phyloP scores from a whole-genome alignment of 1,140 invertebrate genomes.

The Temnothorax nylanderi region DNA sequence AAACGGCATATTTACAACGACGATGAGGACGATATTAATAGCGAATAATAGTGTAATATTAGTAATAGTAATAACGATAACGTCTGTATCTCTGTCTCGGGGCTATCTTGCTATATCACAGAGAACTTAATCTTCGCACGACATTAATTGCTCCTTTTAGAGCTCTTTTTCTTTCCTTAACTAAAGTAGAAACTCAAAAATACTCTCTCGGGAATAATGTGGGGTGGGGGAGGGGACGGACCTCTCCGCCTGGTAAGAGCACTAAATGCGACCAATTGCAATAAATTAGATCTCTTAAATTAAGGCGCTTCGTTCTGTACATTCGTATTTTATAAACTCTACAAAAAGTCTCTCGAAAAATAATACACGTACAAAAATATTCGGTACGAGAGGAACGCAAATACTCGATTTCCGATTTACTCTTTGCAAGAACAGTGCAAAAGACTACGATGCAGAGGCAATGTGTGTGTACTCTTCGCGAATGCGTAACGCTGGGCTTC shows the following conservation, averaged over 20 bases:
- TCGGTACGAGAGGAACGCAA: conserved; percentile 77
- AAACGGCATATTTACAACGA: too few relatives aligned
- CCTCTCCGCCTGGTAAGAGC: conserved; percentile 60
- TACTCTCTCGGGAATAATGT: neutral
- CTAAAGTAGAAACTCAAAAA: conserved; percentile 51
- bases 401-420: conserved; percentile 70
- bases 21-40: conserved; percentile 71
- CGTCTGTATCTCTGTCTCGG: conserved; percentile 78
- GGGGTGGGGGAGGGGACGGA: neutral
- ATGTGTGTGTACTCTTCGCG: neutral
- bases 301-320: conserved; percentile 77
- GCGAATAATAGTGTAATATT: conserved; percentile 60
- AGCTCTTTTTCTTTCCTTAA: conserved; percentile 6
- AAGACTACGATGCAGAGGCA: conserved; percentile 64
- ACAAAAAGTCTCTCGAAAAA: conserved; percentile 79
- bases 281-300: conserved; percentile 81
- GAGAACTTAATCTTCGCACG: conserved; percentile 76
- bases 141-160: conserved; percentile 19
- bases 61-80: conserved; percentile 74
- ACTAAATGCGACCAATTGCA: conserved; percentile 78
- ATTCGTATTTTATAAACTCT: conserved; percentile 69
- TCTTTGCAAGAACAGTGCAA: conserved; percentile 65
- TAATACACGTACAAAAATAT: conserved; percentile 82
- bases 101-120: conserved; percentile 82
- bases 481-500: conserved; percentile 30